Conservation (phyloP, 2,888 invertebrate species). For the Leucozona laternaria region DNA sequence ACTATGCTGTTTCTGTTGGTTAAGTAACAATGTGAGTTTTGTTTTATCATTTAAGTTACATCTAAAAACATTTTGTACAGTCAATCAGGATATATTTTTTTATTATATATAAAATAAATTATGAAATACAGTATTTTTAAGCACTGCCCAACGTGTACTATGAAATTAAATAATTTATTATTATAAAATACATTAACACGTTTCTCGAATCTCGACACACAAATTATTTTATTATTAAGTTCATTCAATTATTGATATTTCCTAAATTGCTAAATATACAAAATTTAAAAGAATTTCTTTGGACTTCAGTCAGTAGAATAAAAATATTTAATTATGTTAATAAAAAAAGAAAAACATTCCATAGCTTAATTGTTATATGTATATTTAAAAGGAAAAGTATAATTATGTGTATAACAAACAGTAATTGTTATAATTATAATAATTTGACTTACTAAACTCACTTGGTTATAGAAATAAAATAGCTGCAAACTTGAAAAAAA, state of each 20-base stretch:
- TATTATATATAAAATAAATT: neutral
- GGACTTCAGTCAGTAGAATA: neutral
- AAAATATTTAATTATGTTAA: conserved; percentile 5
- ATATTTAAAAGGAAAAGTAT: neutral
- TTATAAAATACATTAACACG: neutral
- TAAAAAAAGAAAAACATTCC: neutral
- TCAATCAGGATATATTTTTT: neutral
- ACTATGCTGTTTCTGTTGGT: no score
- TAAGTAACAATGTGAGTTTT: no score
- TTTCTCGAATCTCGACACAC: neutral
- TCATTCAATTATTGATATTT: neutral
- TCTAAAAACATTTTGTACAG: no score
- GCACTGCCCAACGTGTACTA: conserved; percentile 18
- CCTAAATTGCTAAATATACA: neutral
- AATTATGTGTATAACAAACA: neutral
- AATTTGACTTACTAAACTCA: conserved; percentile 18
- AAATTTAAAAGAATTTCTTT: neutral
- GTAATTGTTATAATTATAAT: neutral
- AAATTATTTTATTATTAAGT: neutral
- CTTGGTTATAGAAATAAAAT: conserved; percentile 37
- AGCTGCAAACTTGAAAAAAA: neutral
- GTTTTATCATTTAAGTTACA: no score
- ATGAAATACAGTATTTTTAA: neutral
- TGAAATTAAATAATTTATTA: neutral
- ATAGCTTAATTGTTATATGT: conserved; percentile 23